Percentiles rank a stretch among this genome's conserved stretches.
Conservation (phyloP, 2,797 vertebrate genomes). For the Sebastes steindachneri region DNA sequence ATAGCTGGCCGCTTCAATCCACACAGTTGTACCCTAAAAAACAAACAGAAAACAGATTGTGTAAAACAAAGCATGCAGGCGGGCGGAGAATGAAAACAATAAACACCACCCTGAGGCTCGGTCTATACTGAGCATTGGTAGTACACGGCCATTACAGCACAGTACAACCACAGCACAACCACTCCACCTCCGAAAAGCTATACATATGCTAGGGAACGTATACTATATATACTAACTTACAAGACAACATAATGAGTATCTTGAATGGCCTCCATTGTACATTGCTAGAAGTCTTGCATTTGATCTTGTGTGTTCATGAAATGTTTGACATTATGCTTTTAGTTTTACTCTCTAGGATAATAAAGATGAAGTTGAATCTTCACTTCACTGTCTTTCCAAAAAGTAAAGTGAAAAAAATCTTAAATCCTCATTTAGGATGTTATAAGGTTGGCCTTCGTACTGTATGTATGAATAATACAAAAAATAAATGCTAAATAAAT, state of each 20-base stretch:
- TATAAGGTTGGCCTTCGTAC: not conserved
- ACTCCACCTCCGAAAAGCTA: not conserved
- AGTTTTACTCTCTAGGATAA: not conserved
- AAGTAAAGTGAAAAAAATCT: not conserved
- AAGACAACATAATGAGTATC: slow-evolving; percentile 1
- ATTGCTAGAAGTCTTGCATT: not conserved
- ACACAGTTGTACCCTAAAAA: not conserved
- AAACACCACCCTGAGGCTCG: not conserved
- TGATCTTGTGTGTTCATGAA: not conserved
- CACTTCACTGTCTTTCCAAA: not conserved
- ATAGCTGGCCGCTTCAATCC: not conserved
- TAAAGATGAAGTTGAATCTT: not conserved
- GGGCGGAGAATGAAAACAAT: not conserved
- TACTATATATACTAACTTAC: not conserved
- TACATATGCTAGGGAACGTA: not conserved
- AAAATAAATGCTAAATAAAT: no score
- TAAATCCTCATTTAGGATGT: not conserved
- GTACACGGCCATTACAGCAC: not conserved
- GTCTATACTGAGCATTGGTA: not conserved
- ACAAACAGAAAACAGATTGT: not conserved
- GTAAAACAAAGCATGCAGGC: not conserved
- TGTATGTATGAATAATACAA: not conserved
- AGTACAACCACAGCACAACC: not conserved
- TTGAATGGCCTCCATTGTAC: not conserved
- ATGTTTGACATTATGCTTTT: not conserved